Evolutionary conservation across 2,797 vertebrate genomes (phyloP).

Genomic region (Numenius phaeopus): DNA sequence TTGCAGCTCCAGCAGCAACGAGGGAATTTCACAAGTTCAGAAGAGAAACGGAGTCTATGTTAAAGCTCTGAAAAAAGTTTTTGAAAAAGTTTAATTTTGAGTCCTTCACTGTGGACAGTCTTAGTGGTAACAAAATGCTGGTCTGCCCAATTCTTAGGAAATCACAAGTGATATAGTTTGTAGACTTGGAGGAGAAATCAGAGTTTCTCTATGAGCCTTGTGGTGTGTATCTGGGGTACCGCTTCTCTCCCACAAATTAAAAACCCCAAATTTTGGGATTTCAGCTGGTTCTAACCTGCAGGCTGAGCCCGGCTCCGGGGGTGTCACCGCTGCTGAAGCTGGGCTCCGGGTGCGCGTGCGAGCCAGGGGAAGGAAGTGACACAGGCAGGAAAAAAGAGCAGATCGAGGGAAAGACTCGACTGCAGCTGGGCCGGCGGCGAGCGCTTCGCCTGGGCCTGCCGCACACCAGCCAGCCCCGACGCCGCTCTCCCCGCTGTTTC

Average conservation of each 20-base stretch:
- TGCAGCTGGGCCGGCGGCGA: slow-evolving; percentile 60
- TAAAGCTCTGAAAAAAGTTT: background rate
- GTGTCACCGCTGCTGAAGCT: background rate
- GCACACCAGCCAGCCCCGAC: background rate
- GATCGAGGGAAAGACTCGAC: slow-evolving; percentile 71
- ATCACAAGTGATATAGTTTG: background rate
- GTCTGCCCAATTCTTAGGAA: background rate
- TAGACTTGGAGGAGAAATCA: background rate
- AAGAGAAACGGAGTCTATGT: rapidly evolving
- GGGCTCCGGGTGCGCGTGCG: slow-evolving; percentile 33
- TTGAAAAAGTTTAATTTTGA: background rate
- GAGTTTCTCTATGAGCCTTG: rapidly evolving
- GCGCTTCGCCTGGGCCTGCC: background rate
- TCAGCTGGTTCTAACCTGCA: background rate
- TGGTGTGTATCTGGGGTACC: background rate
- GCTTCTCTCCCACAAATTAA: background rate
- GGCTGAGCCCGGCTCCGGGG: background rate
- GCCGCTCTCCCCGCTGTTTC: background rate
- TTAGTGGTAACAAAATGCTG: background rate
- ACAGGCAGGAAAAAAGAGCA: slow-evolving; percentile 79
- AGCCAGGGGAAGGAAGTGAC: slow-evolving; percentile 84
- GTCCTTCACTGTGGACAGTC: background rate
- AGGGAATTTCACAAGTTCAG: background rate
- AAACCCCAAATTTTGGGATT: background rate
- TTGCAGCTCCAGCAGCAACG: background rate